Evolutionary conservation across 23 tunicate genomes (phyloP).

Genomic region (Trididemnum nubilum): DNA sequence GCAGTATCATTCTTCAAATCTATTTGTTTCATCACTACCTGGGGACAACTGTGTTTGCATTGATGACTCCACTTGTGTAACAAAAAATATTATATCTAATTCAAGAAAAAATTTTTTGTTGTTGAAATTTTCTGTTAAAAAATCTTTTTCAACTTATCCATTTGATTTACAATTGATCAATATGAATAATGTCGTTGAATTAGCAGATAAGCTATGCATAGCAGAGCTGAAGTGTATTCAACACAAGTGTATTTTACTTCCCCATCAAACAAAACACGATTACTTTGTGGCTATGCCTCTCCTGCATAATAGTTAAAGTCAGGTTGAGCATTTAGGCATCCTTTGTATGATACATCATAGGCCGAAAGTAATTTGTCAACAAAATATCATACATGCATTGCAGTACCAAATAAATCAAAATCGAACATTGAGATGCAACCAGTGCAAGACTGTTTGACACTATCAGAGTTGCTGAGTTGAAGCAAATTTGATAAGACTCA

Average conservation of each 20-base stretch:
- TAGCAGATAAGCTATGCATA: slow-evolving; percentile 6
- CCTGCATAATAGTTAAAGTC: not conserved
- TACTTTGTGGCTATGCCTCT: slow-evolving; percentile 19
- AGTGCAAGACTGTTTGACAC: too few species aligned
- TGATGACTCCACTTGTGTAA: not conserved
- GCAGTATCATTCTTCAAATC: slow-evolving; percentile 6
- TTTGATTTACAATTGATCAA: slow-evolving; percentile 11
- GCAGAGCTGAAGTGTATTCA: not conserved
- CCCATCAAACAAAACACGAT: not conserved
- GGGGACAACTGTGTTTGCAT: slow-evolving; percentile 17
- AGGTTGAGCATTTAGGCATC: not conserved
- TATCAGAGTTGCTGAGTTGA: too few species aligned
- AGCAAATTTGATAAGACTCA: too few species aligned
- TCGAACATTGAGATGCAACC: too few species aligned
- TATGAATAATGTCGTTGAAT: slow-evolving; percentile 5
- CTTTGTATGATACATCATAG: too few species aligned
- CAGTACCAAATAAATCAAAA: too few species aligned
- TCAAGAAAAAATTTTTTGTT: not conserved
- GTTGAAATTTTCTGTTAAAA: not conserved
- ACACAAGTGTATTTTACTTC: slow-evolving; percentile 19
- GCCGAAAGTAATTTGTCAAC: too few species aligned
- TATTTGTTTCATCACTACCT: not conserved
- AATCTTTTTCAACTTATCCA: slow-evolving; percentile 16
- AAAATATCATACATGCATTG: too few species aligned
- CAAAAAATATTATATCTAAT: not conserved